Base-by-base conservation (phyloP, 2,113 vertebrate species). In the Tapirus terrestris region DNA sequence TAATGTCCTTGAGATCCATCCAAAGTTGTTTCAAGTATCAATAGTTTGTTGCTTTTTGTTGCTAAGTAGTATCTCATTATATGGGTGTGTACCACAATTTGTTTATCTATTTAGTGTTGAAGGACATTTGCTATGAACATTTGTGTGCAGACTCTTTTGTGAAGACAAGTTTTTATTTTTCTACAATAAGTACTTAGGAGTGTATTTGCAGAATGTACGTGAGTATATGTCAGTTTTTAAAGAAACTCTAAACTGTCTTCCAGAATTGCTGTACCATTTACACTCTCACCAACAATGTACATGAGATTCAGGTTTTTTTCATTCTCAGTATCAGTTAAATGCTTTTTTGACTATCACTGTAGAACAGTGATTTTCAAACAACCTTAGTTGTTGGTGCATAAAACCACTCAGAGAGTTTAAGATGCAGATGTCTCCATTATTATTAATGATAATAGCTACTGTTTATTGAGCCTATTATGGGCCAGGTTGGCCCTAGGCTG, bases 351-450 rank as follows among this genome's bases (percentile, higher is more conserved):
- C 17, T 73, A 58, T 68, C n/a, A 53, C 53, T 91, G 20, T 75
- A 43, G 43, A 94, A 87, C 2, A 33, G 8, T 45, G 10, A 65
- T 93, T 86, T 27, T 91, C 36, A 70, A 88, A 65, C 31, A 48
- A 21, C 11, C 13, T 79, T 72, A 61, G 39, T 72, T 91, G 33
- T 73, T 56, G 91, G 36, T 60, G 11, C 13, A 82, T 80, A 75
- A 91, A 88, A 53, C 77, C 48, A 85, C 20, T 67, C 3, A 23
- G 23, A 11, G 14, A 58, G n/a, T 77, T 77, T 60, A 85, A 85
- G n/a, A 95, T 68, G 29, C 29, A 88, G 53, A 76, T 91, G 65
- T 43, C 9, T 29, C 36, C 39, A 51, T 97, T 84, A 80, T 95
- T 67, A 82, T 83, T 92, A 65, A 75, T 63, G 43, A 82, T 73